A percentile compares a stretch with the other conserved stretches of the same genome.
Conservation (phyloP, 1,140 invertebrate species). For the Bombus confusus region DNA sequence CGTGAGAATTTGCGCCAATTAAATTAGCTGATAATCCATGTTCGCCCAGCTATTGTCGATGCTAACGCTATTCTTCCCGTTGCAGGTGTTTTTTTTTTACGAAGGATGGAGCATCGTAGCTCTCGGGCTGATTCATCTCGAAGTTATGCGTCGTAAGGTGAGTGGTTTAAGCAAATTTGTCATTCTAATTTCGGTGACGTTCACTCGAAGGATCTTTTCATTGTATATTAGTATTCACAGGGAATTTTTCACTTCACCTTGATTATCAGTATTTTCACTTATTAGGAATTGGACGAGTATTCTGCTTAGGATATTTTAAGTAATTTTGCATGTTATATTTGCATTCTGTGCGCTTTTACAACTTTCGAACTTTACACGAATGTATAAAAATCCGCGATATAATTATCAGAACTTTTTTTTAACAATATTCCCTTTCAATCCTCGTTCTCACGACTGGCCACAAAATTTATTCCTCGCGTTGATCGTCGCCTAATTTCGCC, state of each 20-base stretch:
- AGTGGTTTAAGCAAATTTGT: neutral
- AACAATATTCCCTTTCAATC: neutral
- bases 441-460: neutral
- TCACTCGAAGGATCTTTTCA: too few relatives aligned
- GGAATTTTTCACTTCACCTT: too few relatives aligned
- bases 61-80: neutral
- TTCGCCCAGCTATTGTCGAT: neutral
- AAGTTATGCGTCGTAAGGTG: constrained; percentile 4
- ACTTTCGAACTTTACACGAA: too few relatives aligned
- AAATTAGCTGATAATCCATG: neutral
- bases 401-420: neutral
- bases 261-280: too few relatives aligned
- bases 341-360: too few relatives aligned
- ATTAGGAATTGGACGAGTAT: too few relatives aligned
- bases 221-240: too few relatives aligned
- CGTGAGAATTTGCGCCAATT: neutral
- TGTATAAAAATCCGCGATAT: too few relatives aligned
- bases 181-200: neutral
- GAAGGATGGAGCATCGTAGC: too few relatives aligned
- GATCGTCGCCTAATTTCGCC: neutral
- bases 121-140: neutral
- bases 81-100: neutral
- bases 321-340: too few relatives aligned
- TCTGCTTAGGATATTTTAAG: too few relatives aligned
- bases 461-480: neutral